Evolutionary conservation across 1,140 invertebrate species (phyloP).

Genomic region (Bombus confusus): DNA sequence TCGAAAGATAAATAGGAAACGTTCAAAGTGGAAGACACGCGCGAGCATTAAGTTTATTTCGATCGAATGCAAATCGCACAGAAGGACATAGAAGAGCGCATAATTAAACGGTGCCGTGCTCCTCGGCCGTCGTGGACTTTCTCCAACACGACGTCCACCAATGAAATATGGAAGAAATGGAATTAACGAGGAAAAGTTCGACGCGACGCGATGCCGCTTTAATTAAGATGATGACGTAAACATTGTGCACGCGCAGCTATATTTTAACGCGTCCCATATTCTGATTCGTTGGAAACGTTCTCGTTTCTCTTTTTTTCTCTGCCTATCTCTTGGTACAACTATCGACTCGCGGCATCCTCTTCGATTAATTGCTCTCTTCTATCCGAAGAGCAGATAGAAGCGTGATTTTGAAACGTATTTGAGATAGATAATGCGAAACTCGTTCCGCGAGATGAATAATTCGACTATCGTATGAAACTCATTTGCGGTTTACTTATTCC

Average conservation of each 20-base stretch:
- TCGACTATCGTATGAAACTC: constrained; percentile 4
- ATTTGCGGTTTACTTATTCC: neutral
- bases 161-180: constrained; percentile 18
- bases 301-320: neutral
- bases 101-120: constrained; percentile 22
- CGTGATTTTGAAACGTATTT: neutral
- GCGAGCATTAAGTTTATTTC: neutral
- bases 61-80: neutral
- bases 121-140: neutral
- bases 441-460: constrained; percentile 12
- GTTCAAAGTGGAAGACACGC: neutral
- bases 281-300: neutral
- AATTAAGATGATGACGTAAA: constrained; percentile 38
- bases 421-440: neutral
- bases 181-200: constrained; percentile 45
- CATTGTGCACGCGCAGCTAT: neutral
- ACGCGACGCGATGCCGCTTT: constrained; percentile 13
- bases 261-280: constrained; percentile 18
- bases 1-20: neutral
- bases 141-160: neutral
- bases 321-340: neutral
- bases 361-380: constrained; percentile 5
- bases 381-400: neutral
- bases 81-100: neutral
- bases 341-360: neutral